Base-by-base conservation (phyloP, 2,797 vertebrate species). In the Chelonia mydas region DNA sequence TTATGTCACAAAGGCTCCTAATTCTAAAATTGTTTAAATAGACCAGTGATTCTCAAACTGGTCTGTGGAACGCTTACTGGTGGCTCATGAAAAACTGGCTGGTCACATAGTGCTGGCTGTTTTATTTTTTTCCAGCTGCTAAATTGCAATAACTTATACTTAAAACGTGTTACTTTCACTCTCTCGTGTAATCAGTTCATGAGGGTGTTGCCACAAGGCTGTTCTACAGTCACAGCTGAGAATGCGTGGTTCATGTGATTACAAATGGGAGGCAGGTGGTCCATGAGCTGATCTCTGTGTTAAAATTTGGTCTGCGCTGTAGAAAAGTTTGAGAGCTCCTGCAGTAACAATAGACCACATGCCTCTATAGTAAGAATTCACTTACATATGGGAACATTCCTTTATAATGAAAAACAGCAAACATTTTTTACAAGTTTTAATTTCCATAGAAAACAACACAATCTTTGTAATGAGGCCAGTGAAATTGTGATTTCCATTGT, bases 401-500 rank as follows among this genome's bases (percentile, higher is more conserved):
- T 90, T 76, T 74, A 65, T 80, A 65, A 92, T 55, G 54, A 17
- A 87, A 88, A 95, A 28, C 10, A 68, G 74, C 16, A 74, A 79
- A 16, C 84, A 27, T 23, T 88, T 76, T 91, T 11, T 25, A 4
- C 45, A 33, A 31, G 7, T 74, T 84, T 83, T 54, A 72, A 0
- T 78, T 72, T 45, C 65, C 81, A 86, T 3, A 72, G 90, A 83
- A 93, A 96, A 68, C 8, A 55, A 19, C 59, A 37, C 19, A 21
- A 9, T 84, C 54, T 57, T 54, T 93, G 84, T 93, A 55, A 27
- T 5, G 5, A 88, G 57, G 59, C 13, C 37, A 91, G 49, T 93
- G 82, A 88, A 90, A 93, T 77, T 74, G 50, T 81, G 53, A 53
- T 61, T 50, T 81, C 94, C 89, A 87, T 87, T 91, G 87, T 88